phyloP scores from a whole-genome alignment of 2,113 vertebrate species.

The Lucifuga dentata region DNA sequence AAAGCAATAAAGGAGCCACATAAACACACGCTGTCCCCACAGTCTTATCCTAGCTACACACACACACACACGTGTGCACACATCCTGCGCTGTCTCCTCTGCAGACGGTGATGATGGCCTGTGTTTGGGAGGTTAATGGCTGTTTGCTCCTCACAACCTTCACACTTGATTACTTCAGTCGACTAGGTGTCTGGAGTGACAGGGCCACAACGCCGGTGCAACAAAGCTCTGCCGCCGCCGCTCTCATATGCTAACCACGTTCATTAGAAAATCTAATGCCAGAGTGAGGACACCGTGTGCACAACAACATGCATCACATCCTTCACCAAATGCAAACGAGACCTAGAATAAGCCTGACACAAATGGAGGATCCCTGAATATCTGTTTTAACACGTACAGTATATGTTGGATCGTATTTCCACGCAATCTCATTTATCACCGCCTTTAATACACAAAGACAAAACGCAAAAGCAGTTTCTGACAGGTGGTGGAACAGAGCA shows the following conservation, averaged over 20 bases:
- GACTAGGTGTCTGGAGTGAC: conserved; percentile 53
- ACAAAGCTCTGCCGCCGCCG: conserved; percentile 5
- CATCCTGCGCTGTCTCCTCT: conserved; percentile 27
- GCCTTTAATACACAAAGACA: conserved; percentile 7
- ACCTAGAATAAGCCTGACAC: not conserved
- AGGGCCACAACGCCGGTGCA: conserved; percentile 47
- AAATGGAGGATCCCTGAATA: too few species aligned
- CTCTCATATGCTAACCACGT: conserved; percentile 5
- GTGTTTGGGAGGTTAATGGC: conserved; percentile 79
- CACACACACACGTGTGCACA: conserved; percentile 11
- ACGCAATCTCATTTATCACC: not conserved
- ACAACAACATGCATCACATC: not conserved
- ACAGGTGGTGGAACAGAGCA: not conserved
- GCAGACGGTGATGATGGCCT: conserved; percentile 62
- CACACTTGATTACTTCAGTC: conserved; percentile 77
- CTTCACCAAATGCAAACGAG: not conserved
- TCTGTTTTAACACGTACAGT: too few species aligned
- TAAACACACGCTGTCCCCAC: conserved; percentile 12
- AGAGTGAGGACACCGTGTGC: conserved; percentile 24
- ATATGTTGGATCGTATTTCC: not conserved
- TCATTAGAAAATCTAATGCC: conserved; percentile 43
- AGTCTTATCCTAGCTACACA: conserved; percentile 1
- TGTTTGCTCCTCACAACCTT: conserved; percentile 79
- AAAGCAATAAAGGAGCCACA: conserved; percentile 42
- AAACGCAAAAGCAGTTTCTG: not conserved